Evolutionary conservation across 2,888 invertebrate genomes (phyloP), one percentile per base, ranked within the genome.

Genomic region (Eledone cirrhosa): DNA sequence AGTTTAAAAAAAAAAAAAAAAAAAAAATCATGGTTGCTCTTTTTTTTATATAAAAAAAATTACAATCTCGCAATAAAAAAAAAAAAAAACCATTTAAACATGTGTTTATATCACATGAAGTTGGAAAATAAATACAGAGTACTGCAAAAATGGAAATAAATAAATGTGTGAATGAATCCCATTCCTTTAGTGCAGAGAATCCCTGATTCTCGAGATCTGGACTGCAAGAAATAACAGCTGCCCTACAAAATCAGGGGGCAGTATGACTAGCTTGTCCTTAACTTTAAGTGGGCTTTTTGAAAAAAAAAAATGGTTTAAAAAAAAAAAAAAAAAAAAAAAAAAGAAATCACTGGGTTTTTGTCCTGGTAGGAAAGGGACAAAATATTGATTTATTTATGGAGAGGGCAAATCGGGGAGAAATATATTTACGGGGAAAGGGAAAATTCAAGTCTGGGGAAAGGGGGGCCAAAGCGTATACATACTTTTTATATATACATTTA

Each of bases 121-220:
- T 41, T 41, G 48, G 47, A 27, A 74, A 74, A 74, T 74, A 74
- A 76, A 76, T 76, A 76, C 76, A 76, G 75, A 75, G 76, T 76
- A 76, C 48, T 76, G 76, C 76, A 76, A 76, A 33, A 76, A 76
- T 76, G 76, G 48, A 76, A 76, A 76, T 48, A 76, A 76, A 76
- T 76, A 76, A 76, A 76, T 76, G 48, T 47, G 29, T 76, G 76
- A 48, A 76, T 76, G 76, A 76, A 76, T 76, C 76, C 76, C 76
- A 76, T 76, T 76, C 76, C 76, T 76, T 48, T 76, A 48, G 78
- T 78, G 78, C 78, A 78, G 78, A 78, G 78, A 78, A 78, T 78
- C 78, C 78, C 78, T 65, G 77, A 77, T 77, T 77, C 77, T 77
- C 77, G 77, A 76, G 76, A 76, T 76, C 76, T 76, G 76, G 76